Percentiles rank a stretch among this genome's conserved stretches.
Conservation (phyloP, 1,140 invertebrate species). For the Oscheius sp. region DNA sequence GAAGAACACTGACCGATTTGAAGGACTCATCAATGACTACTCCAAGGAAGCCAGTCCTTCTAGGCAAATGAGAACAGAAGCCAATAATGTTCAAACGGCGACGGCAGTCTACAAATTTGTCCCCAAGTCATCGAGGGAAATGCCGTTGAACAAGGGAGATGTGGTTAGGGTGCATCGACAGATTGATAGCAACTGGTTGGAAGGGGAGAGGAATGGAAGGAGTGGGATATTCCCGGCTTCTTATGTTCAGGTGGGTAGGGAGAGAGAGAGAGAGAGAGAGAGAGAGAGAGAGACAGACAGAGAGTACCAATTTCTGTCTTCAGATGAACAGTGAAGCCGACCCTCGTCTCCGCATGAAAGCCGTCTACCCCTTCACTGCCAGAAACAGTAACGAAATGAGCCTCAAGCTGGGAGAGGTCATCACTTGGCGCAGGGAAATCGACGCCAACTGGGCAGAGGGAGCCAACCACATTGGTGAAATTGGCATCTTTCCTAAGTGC, state of each 20-base stretch:
- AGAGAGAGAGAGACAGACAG: not conserved
- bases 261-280: not conserved
- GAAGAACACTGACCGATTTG: conserved; percentile 41
- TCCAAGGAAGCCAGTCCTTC: conserved; percentile 17
- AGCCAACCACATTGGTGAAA: conserved; percentile 35
- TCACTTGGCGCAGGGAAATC: conserved; percentile 21
- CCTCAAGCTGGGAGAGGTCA: conserved; percentile 35
- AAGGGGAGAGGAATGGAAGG: conserved; percentile 78
- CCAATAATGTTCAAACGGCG: conserved; percentile 6
- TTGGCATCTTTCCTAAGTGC: conserved; percentile 42
- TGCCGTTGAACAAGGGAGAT: conserved; percentile 85
- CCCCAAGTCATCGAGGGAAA: conserved; percentile 66
- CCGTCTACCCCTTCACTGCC: conserved; percentile 39
- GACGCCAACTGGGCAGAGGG: conserved; percentile 44
- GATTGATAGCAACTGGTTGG: conserved; percentile 92
- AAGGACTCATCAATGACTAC: conserved; percentile 41
- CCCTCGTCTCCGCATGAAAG: conserved; percentile 21
- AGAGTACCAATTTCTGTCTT: too few relatives aligned
- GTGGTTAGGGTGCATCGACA: conserved; percentile 78
- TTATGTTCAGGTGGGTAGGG: conserved; percentile 61
- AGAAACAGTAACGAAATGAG: conserved; percentile 41
- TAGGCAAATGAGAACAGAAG: not conserved
- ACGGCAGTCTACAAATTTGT: conserved; percentile 40
- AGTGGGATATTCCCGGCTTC: conserved; percentile 82
- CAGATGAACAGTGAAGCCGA: not conserved